A percentile compares a stretch with the other conserved stretches of the same genome.
Conservation (phyloP, 2,888 invertebrate species). For the Dynastes grantii region DNA sequence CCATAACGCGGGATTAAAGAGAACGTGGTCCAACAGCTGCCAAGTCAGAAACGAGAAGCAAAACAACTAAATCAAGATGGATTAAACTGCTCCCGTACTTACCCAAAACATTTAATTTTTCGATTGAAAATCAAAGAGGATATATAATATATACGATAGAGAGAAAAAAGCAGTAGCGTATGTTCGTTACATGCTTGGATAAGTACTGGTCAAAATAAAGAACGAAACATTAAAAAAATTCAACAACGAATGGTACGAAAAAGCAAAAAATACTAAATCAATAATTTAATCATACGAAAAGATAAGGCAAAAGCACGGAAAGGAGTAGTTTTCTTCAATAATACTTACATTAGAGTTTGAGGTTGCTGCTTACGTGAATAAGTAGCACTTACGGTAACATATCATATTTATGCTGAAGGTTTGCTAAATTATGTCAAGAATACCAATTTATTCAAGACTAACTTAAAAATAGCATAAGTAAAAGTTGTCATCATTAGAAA, state of each 20-base stretch:
- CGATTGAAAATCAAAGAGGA: slow-evolving; percentile 40
- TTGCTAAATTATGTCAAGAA: no score
- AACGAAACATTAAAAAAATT: slow-evolving; percentile 5
- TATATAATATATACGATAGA: slow-evolving; percentile 25
- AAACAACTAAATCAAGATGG: slow-evolving; percentile 86
- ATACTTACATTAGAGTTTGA: no score
- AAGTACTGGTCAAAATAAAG: slow-evolving; percentile 65
- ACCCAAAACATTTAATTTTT: slow-evolving; percentile 65
- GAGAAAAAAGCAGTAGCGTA: slow-evolving; percentile 50
- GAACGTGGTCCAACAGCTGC: slow-evolving; percentile 98
- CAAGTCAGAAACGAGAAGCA: slow-evolving; percentile 92
- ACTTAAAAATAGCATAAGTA: no score
- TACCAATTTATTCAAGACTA: no score
- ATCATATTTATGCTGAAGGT: no score
- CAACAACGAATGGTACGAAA: slow-evolving; percentile 14
- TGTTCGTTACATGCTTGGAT: slow-evolving; percentile 67
- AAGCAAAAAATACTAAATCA: slow-evolving; percentile 34
- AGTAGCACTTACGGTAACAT: no score
- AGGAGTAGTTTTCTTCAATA: no score
- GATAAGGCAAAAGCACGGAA: no score
- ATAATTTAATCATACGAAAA: not conserved
- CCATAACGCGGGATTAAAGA: slow-evolving; percentile 99
- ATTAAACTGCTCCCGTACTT: slow-evolving; percentile 74
- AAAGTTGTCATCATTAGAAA: no score
- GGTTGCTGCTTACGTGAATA: no score